These are phyloP conservation scores for Agonopterix heracliana DNA, from an alignment of 2,888 invertebrate genomes.

Conservation along the genomic window DNA sequence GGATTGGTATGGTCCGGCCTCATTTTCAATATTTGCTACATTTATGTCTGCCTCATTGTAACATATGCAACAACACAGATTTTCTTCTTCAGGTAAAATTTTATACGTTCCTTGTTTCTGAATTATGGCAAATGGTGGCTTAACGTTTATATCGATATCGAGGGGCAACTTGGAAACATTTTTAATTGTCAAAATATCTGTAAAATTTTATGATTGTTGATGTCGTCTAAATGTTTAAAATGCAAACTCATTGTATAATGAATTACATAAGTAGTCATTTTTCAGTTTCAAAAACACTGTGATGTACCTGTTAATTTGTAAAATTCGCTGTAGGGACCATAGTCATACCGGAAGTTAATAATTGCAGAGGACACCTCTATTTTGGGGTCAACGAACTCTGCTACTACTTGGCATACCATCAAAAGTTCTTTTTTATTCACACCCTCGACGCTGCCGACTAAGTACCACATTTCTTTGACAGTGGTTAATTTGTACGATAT, in stretches of 20 bases:
- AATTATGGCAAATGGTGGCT: conserved; percentile 68
- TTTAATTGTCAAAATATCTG: conserved; percentile 72
- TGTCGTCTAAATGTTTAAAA: too few relatives aligned
- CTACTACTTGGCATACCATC: conserved; percentile 64
- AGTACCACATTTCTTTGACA: conserved; percentile 75
- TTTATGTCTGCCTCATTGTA: conserved; percentile 54
- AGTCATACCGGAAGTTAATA: conserved; percentile 69
- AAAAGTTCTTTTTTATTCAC: conserved; percentile 71
- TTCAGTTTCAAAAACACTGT: background rate
- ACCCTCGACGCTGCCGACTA: conserved; percentile 73
- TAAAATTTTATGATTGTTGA: conserved; percentile 15
- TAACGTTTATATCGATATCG: conserved; percentile 58
- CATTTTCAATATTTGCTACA: conserved; percentile 36
- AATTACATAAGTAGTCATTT: background rate
- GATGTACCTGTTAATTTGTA: conserved; percentile 61
- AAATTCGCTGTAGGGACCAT: conserved; percentile 57
- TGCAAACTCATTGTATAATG: background rate
- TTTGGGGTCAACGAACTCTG: conserved; percentile 77
- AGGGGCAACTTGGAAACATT: conserved; percentile 73
- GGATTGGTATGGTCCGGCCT: conserved; percentile 37
- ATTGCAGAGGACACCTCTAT: conserved; percentile 65
- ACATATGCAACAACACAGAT: conserved; percentile 54
- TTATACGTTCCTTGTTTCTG: conserved; percentile 54
- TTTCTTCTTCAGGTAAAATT: conserved; percentile 43
- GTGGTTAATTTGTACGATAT: conserved; percentile 49